Base-by-base conservation (phyloP, 1,140 invertebrate genomes). In the Melipona quadrifasciata region DNA sequence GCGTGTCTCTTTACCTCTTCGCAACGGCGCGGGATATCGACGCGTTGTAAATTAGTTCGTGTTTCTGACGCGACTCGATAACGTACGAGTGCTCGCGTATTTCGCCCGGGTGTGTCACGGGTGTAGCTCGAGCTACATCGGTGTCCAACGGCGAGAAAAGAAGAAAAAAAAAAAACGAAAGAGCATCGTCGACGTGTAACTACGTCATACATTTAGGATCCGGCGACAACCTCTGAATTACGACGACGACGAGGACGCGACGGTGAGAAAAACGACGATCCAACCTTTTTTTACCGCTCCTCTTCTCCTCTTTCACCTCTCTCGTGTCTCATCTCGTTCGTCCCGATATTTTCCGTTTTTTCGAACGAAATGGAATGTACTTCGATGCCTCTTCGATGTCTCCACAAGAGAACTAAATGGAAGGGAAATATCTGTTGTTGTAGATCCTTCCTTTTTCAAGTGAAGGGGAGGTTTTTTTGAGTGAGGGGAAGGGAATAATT, bases 201-300 rank as follows among this genome's bases (percentile, higher is more conserved):
- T 76, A 61, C 74, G 74, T 61, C 74, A 76, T 61, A 76, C 74
- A 76, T 76, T 47, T 76, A 76, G 74, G 21, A 76, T 61, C 57
- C 57, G 34, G 47, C 74, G 74, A 61, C 74, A 61, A 17, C 51
- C 31, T 24, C 21, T 76, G 74, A 76, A 61, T 76, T 76, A 76
- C 34, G 34, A 12, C 21, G 24, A 39, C 68, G 39, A 39, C 34
- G 34, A 72, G 12, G 58, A 61, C 51, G 51, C 47, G 27, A 55
- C 72, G 51, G 12, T 31, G 73, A 39, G 39, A 8, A 47, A 47
- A 58, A 58, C 73, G 73, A 39, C 55, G 17, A 31, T 39, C 24
- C 19, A 75, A 31, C 12, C 8, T 21, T 24, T n/a, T 57, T 27
- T 17, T 58, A 14, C 47, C 47, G 55, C 71, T 1, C 1, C 19